Percentiles rank a stretch among this genome's conserved stretches.
These are phyloP conservation scores for Varanus komodoensis DNA, from an alignment of 2,113 vertebrate genomes.

Conservation along the genomic window DNA sequence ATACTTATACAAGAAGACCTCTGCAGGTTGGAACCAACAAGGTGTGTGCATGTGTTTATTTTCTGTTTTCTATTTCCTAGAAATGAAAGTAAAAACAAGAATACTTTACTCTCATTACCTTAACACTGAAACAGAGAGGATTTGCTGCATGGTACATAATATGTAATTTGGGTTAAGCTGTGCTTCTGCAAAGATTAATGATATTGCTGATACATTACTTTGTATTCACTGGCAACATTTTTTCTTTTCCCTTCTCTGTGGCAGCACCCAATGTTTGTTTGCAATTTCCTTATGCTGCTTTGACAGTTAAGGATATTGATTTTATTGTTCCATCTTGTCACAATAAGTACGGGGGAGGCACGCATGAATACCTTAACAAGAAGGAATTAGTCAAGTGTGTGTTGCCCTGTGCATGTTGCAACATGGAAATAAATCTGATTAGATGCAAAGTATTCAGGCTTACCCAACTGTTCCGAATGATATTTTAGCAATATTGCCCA, in stretches of 20 bases:
- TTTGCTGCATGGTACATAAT: slow-evolving; percentile 31
- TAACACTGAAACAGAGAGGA: slow-evolving; percentile 27
- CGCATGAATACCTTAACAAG: slow-evolving; percentile 17
- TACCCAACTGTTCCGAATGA: not conserved
- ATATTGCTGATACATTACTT: slow-evolving; percentile 41
- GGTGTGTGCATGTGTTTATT: not conserved
- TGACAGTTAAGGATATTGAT: slow-evolving; percentile 50
- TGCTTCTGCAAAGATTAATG: slow-evolving; percentile 46
- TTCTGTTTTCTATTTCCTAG: not conserved
- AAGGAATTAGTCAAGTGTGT: slow-evolving; percentile 24
- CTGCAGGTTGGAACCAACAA: not conserved
- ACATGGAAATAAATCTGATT: not conserved
- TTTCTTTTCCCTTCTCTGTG: slow-evolving; percentile 21
- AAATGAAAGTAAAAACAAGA: slow-evolving; percentile 24
- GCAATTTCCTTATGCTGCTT: slow-evolving; percentile 26
- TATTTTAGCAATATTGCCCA: not conserved
- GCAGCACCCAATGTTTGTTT: slow-evolving; percentile 29
- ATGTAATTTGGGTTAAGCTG: slow-evolving; percentile 34
- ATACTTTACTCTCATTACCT: slow-evolving; percentile 9
- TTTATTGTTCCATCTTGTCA: slow-evolving; percentile 21
- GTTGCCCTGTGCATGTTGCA: not conserved
- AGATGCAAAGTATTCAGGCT: not conserved
- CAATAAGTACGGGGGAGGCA: not conserved
- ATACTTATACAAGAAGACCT: slow-evolving; percentile 3
- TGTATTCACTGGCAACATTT: slow-evolving; percentile 37